Evolutionary conservation across 2,888 invertebrate species (phyloP).

Genomic region (Tiphia femorata): DNA sequence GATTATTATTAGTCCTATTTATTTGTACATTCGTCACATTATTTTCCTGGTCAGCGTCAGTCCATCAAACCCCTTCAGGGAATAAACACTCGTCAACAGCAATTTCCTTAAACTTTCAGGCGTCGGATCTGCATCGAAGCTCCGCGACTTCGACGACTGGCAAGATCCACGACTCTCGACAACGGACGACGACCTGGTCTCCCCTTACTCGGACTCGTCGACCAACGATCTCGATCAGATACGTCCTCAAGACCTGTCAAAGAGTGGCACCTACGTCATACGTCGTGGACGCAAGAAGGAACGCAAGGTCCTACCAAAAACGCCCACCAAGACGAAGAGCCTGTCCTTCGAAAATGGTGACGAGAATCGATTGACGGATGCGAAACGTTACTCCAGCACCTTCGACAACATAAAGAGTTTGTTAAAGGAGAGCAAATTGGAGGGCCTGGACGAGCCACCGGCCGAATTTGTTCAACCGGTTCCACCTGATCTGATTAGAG

Average conservation of each 20-base stretch:
- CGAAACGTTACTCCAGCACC: conserved; percentile 81
- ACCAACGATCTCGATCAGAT: conserved; percentile 65
- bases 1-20: too few species aligned
- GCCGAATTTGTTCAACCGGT: conserved; percentile 71
- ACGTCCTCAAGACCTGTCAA: conserved; percentile 70
- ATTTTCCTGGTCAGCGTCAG: too few species aligned
- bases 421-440: conserved; percentile 77
- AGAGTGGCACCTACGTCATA: conserved; percentile 85
- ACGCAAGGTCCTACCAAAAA: conserved; percentile 76
- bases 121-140: conserved; percentile 81
- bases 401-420: conserved; percentile 84
- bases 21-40: too few species aligned
- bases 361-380: conserved; percentile 73
- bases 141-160: conserved; percentile 81
- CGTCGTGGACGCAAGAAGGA: conserved; percentile 78
- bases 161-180: conserved; percentile 79
- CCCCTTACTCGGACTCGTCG: conserved; percentile 78
- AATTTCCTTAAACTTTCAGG: too few species aligned
- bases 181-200: conserved; percentile 78
- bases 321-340: conserved; percentile 71
- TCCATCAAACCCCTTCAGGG: too few species aligned
- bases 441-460: conserved; percentile 70
- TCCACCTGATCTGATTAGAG: conserved; percentile 77
- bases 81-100: too few species aligned
- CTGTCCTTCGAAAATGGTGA: conserved; percentile 70